Evolutionary conservation across 1,140 invertebrate species (phyloP).

Genomic region (Agrilus planipennis): DNA sequence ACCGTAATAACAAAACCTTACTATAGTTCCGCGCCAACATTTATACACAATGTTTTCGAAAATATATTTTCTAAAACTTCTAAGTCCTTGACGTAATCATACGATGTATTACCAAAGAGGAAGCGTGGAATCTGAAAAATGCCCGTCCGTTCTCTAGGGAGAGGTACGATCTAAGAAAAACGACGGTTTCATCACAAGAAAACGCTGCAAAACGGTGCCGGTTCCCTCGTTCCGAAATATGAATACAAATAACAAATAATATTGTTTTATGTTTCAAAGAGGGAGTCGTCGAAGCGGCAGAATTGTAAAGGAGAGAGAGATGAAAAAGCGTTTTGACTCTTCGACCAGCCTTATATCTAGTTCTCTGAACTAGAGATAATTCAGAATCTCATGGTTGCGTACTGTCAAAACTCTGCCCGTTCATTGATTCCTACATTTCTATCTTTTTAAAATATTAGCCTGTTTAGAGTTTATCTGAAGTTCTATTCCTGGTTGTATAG

Average conservation of each 20-base stretch:
- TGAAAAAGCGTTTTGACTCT: no score
- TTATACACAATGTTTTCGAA: slow-evolving; percentile 4
- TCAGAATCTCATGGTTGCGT: no score
- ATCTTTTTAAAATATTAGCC: no score
- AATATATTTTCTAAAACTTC: slow-evolving; percentile 2
- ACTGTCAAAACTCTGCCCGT: no score
- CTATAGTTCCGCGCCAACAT: slow-evolving; percentile 5
- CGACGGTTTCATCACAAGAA: background rate
- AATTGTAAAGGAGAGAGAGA: slow-evolving; percentile 7
- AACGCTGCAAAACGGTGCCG: background rate
- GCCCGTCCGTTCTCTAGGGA: background rate
- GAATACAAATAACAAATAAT: slow-evolving; percentile 13
- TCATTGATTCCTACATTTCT: no score
- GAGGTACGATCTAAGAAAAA: background rate
- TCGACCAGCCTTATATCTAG: no score
- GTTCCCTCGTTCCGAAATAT: slow-evolving; percentile 6
- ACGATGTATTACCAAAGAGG: no score
- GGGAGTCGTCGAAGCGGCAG: slow-evolving; percentile 5
- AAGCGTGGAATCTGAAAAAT: no score
- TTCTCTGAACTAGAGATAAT: no score
- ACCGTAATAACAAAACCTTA: no score
- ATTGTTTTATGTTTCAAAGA: slow-evolving; percentile 8
- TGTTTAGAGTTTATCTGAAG: no score
- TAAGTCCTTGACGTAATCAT: background rate
- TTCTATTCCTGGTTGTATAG: no score